A percentile compares a stretch with the other conserved stretches of the same genome.
Conservation (phyloP, 2,888 invertebrate species). For the Thymelicus acteon region DNA sequence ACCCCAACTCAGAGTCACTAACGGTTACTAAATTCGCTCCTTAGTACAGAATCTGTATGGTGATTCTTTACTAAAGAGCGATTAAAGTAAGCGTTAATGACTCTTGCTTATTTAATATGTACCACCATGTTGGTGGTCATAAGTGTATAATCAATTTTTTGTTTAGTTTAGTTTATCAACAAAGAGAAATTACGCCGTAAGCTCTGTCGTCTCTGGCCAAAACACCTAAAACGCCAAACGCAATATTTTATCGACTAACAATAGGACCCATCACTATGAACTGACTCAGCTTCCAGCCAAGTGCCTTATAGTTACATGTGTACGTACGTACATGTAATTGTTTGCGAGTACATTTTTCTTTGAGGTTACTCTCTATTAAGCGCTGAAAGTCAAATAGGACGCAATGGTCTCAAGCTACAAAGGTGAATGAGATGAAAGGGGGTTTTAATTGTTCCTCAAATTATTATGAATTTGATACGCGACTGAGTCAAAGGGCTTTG, state of each 20-base stretch:
- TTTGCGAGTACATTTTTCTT: conserved; percentile 84
- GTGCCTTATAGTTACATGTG: conserved; percentile 76
- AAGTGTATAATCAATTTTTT: too few species aligned
- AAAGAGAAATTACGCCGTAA: too few species aligned
- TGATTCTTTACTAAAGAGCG: too few species aligned
- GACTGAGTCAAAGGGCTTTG: conserved; percentile 66
- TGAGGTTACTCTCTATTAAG: conserved; percentile 84
- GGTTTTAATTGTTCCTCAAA: conserved; percentile 79
- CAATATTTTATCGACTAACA: conserved; percentile 43
- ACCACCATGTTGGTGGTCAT: too few species aligned
- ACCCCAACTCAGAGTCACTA: too few species aligned
- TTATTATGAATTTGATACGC: conserved; percentile 77
- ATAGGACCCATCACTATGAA: conserved; percentile 54
- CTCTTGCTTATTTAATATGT: too few species aligned
- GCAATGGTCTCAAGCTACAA: conserved; percentile 74
- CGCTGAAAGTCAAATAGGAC: conserved; percentile 80
- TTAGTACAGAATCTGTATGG: too few species aligned
- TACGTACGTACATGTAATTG: conserved; percentile 83
- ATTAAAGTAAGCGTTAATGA: too few species aligned
- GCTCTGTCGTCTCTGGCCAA: too few species aligned
- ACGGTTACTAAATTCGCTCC: too few species aligned
- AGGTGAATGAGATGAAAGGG: conserved; percentile 75
- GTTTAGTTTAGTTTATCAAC: too few species aligned
- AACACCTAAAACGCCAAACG: background rate
- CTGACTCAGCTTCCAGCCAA: conserved; percentile 78